A percentile compares a stretch with the other conserved stretches of the same genome.
These are phyloP conservation scores for Sebastes iracundus DNA, from an alignment of 2,797 vertebrate genomes.

Conservation along the genomic window DNA sequence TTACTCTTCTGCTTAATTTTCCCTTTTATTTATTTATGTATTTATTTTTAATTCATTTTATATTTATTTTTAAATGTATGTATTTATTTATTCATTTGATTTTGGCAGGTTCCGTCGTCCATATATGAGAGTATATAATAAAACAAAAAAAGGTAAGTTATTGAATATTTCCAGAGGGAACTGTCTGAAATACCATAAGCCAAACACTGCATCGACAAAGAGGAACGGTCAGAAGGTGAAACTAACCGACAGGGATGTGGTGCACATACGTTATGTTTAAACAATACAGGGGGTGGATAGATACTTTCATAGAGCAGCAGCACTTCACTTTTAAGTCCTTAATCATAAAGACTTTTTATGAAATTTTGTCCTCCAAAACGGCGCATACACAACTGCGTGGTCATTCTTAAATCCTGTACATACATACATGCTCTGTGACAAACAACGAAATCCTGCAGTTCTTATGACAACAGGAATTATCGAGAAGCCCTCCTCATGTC, in stretches of 20 bases:
- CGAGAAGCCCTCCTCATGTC: not conserved
- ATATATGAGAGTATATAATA: not conserved
- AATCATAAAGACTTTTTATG: not conserved
- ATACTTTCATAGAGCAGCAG: not conserved
- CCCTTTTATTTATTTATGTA: no score
- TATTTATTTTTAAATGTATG: no score
- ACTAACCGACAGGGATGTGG: not conserved
- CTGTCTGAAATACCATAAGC: not conserved
- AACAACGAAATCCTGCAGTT: not conserved
- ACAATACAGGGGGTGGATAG: not conserved
- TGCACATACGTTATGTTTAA: not conserved
- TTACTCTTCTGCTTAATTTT: no score
- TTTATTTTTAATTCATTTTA: no score
- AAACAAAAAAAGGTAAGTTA: not conserved
- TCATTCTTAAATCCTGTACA: not conserved
- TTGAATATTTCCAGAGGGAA: no score
- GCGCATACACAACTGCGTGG: not conserved
- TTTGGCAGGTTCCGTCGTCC: no score
- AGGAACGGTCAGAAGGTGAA: not conserved
- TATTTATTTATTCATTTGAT: no score
- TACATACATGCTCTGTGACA: not conserved
- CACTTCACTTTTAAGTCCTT: not conserved
- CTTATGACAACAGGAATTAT: conserved; percentile 10
- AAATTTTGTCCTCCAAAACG: not conserved
- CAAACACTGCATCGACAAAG: not conserved